Evolutionary conservation across 2,113 vertebrate species (phyloP).

Genomic region (Ancistrus triradiatus): DNA sequence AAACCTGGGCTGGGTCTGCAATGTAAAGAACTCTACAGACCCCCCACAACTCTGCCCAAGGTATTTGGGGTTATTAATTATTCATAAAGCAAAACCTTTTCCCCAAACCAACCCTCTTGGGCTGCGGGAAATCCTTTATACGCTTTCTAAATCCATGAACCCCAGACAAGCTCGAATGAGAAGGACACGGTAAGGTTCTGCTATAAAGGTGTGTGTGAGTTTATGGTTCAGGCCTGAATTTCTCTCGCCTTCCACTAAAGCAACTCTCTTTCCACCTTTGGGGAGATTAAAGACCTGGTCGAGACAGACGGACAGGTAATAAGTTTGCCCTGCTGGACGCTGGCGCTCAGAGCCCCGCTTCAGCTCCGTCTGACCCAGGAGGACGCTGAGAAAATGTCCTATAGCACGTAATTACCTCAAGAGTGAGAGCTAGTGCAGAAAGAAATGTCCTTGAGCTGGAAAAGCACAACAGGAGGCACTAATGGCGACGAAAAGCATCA

Average conservation of each 20-base stretch:
- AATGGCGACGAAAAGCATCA: not conserved
- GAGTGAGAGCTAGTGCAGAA: not conserved
- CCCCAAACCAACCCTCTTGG: too few relatives aligned
- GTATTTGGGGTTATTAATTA: too few relatives aligned
- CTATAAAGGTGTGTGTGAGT: constrained; percentile 10
- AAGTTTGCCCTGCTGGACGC: constrained; percentile 17
- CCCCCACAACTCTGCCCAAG: too few relatives aligned
- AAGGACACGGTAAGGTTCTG: too few relatives aligned
- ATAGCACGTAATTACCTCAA: not conserved
- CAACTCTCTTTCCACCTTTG: not conserved
- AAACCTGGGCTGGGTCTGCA: too few relatives aligned
- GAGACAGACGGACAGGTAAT: constrained; percentile 30
- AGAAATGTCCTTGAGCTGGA: constrained; percentile 6
- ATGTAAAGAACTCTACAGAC: too few relatives aligned
- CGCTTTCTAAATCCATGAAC: too few relatives aligned
- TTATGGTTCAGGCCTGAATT: not conserved
- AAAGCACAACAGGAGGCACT: not conserved
- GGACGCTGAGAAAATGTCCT: constrained; percentile 5
- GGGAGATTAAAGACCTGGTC: constrained; percentile 39
- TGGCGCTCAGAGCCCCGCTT: not conserved
- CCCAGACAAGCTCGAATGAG: too few relatives aligned
- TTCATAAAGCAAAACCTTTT: too few relatives aligned
- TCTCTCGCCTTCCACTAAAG: not conserved
- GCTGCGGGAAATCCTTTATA: too few relatives aligned
- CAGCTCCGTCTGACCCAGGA: constrained; percentile 5